Evolutionary conservation across 2,113 vertebrate species (phyloP), one percentile per base, ranked within the genome.

Genomic region (Pollachius pollachius): DNA sequence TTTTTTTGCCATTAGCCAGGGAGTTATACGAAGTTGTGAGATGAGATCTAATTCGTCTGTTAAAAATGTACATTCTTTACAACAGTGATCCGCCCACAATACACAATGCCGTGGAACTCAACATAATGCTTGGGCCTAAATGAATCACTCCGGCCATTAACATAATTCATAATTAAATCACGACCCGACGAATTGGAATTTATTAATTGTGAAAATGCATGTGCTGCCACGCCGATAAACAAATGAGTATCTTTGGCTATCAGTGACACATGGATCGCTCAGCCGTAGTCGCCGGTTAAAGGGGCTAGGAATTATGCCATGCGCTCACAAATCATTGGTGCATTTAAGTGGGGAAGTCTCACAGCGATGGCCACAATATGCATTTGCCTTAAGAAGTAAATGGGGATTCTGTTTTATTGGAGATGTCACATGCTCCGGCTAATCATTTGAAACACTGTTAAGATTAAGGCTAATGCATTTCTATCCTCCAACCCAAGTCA

Each of bases 121-220:
- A 92, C 88, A 89, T 89, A 88, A 85, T 83, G 88, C 87, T 89
- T 86, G 62, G 84, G 68, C 62, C 69, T 85, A 90, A 95, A 94
- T 94, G 88, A 94, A 94, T 94, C 92, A 94, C 94, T 86, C 87
- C 90, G 89, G 81, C 77, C 87, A 89, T 92, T 94, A 93, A 92
- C 91, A 95, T 94, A 94, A 94, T 94, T 92, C 88, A 94, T 94
- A 94, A 95, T 95, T 95, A 95, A 95, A 95, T 95, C 92, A 93
- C 90, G 90, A 90, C 56, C 85, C 85, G 90, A 93, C 92, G 94
- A 85, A 88, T 89, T 89, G 93, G 93, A 95, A 95, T 94, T 93
- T 94, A 95, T 95, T 93, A 92, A 90, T 92, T 90, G 93, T 94
- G 94, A 95, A 94, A 90, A 92, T 89, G 90, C 90, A 91, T 89